Evolutionary conservation across 53 echinoderm and acorn worm species (phyloP).

Genomic region (Paelopatides confundens): DNA sequence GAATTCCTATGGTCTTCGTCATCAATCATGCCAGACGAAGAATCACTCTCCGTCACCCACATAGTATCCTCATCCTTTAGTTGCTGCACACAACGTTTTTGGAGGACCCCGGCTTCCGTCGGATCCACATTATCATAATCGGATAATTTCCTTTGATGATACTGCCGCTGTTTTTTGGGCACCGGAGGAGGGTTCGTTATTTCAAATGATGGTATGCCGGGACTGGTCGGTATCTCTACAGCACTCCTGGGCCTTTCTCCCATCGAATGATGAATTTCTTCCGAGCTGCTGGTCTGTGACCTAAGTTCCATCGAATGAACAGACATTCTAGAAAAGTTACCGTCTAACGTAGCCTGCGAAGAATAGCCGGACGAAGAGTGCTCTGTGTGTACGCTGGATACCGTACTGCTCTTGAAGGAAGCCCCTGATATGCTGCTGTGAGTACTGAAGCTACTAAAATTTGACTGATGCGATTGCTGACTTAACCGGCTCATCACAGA

Average conservation of each 20-base stretch:
- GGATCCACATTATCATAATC: constrained; percentile 82
- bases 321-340: constrained; percentile 5
- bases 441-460: constrained; percentile 75
- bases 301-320: constrained; percentile 41
- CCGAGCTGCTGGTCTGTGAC: not conserved
- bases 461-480: constrained; percentile 76
- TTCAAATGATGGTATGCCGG: constrained; percentile 30
- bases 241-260: constrained; percentile 25
- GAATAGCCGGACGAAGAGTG: not conserved
- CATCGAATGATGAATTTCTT: constrained; percentile 2
- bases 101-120: constrained; percentile 62
- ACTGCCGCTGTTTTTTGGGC: constrained; percentile 67
- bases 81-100: constrained; percentile 38
- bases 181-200: constrained; percentile 73
- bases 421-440: constrained; percentile 69
- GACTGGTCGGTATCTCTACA: not conserved
- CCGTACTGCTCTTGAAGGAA: constrained; percentile 53
- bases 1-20: constrained; percentile 22
- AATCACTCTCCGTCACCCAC: not conserved
- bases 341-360: not conserved
- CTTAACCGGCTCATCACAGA: constrained; percentile 82
- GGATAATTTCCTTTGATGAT: constrained; percentile 72
- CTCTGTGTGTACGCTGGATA: constrained; percentile 25
- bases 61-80: not conserved
- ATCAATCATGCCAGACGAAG: not conserved